A percentile compares a stretch with the other conserved stretches of the same genome.
Conservation (phyloP, 2,888 invertebrate genomes). For the Mesorhabditis spiculigera region DNA sequence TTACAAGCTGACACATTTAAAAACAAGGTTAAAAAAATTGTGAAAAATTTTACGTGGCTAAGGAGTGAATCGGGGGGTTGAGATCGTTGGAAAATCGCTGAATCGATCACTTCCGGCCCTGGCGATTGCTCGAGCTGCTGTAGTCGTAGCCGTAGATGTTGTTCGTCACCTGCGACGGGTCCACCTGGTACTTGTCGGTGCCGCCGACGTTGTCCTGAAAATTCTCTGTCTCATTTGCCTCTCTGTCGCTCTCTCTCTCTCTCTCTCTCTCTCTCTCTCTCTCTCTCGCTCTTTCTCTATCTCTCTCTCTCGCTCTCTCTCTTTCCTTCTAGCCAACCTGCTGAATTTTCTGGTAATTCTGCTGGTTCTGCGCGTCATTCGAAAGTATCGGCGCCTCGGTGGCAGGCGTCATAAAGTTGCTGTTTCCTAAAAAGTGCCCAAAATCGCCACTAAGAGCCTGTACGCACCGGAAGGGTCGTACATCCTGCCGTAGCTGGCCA, state of each 20-base stretch:
- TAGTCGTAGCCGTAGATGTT: constrained; percentile 3
- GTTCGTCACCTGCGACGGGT: not conserved
- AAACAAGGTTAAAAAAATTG: not conserved
- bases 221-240: too few species aligned
- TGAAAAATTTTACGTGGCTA: not conserved
- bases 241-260: too few species aligned
- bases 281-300: too few species aligned
- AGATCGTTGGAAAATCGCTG: not conserved
- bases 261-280: too few species aligned
- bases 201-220: not conserved
- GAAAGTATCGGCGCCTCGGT: not conserved
- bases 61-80: not conserved
- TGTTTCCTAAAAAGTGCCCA: not conserved
- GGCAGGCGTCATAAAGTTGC: not conserved
- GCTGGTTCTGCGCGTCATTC: not conserved
- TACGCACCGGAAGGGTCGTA: not conserved
- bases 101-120: not conserved
- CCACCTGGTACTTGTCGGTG: not conserved
- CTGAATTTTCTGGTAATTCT: not conserved
- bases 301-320: not conserved
- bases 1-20: too few species aligned
- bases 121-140: not conserved
- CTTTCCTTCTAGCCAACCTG: not conserved
- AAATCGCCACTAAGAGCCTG: not conserved
- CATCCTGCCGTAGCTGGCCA: not conserved